Base-by-base conservation (phyloP, 2,113 vertebrate species). In the Alouatta palliata region DNA sequence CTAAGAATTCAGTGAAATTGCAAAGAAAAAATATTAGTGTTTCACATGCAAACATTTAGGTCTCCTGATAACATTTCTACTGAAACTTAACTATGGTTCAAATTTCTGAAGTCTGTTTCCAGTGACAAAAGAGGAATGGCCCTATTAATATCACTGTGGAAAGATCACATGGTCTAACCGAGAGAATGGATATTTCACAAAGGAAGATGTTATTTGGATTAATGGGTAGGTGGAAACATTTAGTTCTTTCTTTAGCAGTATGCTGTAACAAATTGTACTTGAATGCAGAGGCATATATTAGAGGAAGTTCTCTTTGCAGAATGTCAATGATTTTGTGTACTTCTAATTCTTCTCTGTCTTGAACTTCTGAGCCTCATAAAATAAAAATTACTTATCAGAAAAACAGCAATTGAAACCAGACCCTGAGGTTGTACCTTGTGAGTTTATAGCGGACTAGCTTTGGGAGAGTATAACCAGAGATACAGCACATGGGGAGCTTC, bases 131-230 rank as follows among this genome's bases (percentile, higher is more conserved):
- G 75, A 32, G 16, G 37, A 96, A 84, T 40, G 52, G 43, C 80
- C 79, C 94, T 97, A 95, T 91, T 96, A 93, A 95, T 95, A 95
- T 93, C 89, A 71, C 90, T 45, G 71, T 70, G 77, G 88, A 52
- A 89, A 73, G 84, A 76, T 86, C 91, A 94, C 90, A 64, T n/a
- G 87, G 47, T 27, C 82, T 87, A 90, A 75, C 35, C 66, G 86
- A 89, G 40, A 95, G 52, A 80, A 87, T 45, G 79, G 86, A 43
- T 47, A 86, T 79, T 90, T 93, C 82, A 96, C 89, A 76, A 95
- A 98, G 40, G 68, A 95, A 97, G 68, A 94, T 64, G 82, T 19
- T 97, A 83, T 91, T 91, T 96, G 95, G 79, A 94, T 90, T 91
- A 96, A 64, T 83, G 92, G 94, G 96, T 91, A 94, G 93, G 96